phyloP scores from a whole-genome alignment of 2,888 invertebrate species.

The Polia nebulosa region DNA sequence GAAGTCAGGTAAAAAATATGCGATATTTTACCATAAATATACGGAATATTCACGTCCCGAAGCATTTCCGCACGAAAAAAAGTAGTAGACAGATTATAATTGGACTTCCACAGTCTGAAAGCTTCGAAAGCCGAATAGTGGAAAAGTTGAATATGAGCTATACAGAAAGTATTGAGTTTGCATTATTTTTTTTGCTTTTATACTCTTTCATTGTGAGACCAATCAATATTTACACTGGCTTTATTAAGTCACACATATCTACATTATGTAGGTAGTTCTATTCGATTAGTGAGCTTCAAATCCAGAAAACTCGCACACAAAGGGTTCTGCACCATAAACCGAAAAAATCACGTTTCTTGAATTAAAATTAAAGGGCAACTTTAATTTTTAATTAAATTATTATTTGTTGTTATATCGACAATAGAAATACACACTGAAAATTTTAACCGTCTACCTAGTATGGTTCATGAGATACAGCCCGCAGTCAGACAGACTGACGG shows the following conservation, averaged over 20 bases:
- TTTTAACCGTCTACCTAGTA: no score
- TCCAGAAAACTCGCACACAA: no score
- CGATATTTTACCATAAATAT: background rate
- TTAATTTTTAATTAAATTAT: no score
- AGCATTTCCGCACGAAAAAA: slow-evolving; percentile 23
- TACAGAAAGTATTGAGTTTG: slow-evolving; percentile 1
- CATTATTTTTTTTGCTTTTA: background rate
- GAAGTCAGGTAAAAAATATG: background rate
- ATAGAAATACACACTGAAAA: no score
- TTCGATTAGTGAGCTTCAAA: background rate
- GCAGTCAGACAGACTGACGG: no score
- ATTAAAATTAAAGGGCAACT: no score
- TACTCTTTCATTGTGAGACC: background rate
- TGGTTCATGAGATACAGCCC: no score
- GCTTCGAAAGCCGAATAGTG: slow-evolving; percentile 23
- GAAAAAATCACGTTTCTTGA: no score
- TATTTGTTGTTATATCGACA: no score
- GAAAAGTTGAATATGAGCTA: slow-evolving; percentile 25
- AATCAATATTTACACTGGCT: background rate
- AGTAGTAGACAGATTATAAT: slow-evolving; percentile 45
- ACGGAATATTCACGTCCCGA: slow-evolving; percentile 7
- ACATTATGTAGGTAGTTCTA: background rate
- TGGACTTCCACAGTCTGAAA: slow-evolving; percentile 42
- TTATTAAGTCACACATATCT: background rate
- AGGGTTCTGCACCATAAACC: no score